A percentile compares a stretch with the other conserved stretches of the same genome.
Conservation (phyloP, 2,888 invertebrate species). For the Taenaris catops region DNA sequence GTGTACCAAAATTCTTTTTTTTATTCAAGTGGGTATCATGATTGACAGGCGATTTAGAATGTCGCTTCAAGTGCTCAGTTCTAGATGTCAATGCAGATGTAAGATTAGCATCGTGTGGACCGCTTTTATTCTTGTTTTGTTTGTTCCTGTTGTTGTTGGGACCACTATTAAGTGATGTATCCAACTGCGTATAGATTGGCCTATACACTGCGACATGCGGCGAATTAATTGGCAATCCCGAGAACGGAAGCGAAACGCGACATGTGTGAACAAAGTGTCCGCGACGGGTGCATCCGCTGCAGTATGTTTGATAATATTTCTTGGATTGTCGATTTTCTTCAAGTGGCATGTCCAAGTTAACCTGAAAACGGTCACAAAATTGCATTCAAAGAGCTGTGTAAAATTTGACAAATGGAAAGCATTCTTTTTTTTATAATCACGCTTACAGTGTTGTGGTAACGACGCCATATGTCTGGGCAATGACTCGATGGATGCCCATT, state of each 20-base stretch:
- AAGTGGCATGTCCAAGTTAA: conserved; percentile 53
- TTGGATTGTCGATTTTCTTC: conserved; percentile 48
- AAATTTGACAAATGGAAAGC: no score
- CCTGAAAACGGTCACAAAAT: conserved; percentile 59
- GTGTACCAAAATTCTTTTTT: conserved; percentile 37
- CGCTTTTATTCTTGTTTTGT: conserved; percentile 21
- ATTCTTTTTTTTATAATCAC: no score
- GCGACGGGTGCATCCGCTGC: conserved; percentile 77
- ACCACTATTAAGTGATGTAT: conserved; percentile 17
- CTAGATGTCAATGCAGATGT: conserved; percentile 21
- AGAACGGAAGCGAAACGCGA: conserved; percentile 53
- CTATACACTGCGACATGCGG: conserved; percentile 56
- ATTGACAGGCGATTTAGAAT: conserved; percentile 54
- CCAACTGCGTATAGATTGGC: conserved; percentile 28
- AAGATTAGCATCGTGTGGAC: conserved; percentile 27
- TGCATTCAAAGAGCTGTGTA: no score
- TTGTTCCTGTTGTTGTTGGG: conserved; percentile 9
- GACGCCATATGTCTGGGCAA: conserved; percentile 88
- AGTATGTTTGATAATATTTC: conserved; percentile 53
- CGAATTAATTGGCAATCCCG: conserved; percentile 54
- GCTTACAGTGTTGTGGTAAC: conserved; percentile 84
- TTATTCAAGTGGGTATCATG: conserved; percentile 52
- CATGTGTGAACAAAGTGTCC: conserved; percentile 74
- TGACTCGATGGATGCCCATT: conserved; percentile 79
- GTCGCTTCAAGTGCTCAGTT: conserved; percentile 42